These are phyloP conservation scores for Erethizon dorsatum DNA, from an alignment of 2,797 vertebrate species.

Conservation along the genomic window DNA sequence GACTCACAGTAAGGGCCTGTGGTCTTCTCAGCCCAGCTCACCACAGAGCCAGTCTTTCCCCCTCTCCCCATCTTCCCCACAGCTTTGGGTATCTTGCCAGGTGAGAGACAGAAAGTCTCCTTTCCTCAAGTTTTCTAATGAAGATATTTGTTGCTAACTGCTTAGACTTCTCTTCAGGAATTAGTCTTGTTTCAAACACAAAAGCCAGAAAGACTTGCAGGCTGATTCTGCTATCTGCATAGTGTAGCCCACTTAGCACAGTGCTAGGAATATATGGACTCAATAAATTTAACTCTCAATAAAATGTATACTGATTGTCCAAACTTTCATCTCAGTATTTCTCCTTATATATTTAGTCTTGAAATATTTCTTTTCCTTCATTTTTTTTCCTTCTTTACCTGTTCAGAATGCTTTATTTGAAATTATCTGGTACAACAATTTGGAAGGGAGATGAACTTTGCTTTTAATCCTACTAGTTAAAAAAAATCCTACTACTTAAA, in stretches of 20 bases:
- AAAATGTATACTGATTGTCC: not conserved
- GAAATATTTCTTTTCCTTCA: not conserved
- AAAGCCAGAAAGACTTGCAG: not conserved
- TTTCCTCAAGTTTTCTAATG: conserved; percentile 16
- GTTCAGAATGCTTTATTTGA: not conserved
- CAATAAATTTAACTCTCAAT: not conserved
- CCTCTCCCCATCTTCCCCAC: no score
- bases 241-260: not conserved
- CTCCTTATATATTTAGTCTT: conserved; percentile 32
- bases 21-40: not conserved
- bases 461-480: conserved; percentile 37
- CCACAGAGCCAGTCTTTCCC: not conserved
- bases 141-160: not conserved
- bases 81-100: not conserved
- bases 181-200: conserved; percentile 15
- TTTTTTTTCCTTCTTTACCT: not conserved
- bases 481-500: conserved; percentile 1
- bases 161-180: not conserved
- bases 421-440: conserved; percentile 11
- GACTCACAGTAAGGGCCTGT: not conserved
- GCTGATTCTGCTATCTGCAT: not conserved
- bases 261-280: no score
- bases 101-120: not conserved
- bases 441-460: not conserved
- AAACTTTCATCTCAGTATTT: not conserved